Base-by-base conservation (phyloP, 1,140 invertebrate species). In the Drosophila littoralis region DNA sequence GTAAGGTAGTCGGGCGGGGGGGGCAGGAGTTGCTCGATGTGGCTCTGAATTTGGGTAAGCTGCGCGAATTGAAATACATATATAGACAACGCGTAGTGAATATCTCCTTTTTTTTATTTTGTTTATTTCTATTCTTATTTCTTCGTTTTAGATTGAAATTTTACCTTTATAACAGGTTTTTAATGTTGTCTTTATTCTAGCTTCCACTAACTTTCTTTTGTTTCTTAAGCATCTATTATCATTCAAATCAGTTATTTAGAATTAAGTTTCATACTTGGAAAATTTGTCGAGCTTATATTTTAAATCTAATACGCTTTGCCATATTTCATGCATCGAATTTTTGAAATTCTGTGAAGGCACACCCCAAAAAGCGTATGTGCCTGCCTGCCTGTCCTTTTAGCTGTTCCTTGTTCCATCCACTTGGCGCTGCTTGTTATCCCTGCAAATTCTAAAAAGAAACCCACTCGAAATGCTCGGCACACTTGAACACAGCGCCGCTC, bases 41-140 rank as follows among this genome's bases (percentile, higher is more conserved):
- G 50, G 51, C 12, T 54, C 12, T n/a, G 50, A 33, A 15, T 51
- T n/a, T 15, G 33, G 1, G 9, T 12, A 10, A 35, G 42, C 1
- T n/a, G 51, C 28, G 43, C 10, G 13, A 28, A 46, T 40, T 13
- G 36, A 51, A n/a, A 61, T 48, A 63, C 22, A 40, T 22, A 64
- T 70, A 64, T 46, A 22, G 51, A 17, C 17, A 65, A 12, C 57
- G 38, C 28, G 15, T 15, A 36, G 9, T 13, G n/a, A 5, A 45
- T 43, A 43, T 50, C 45, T 7, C 7, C 15, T n/a, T 36, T 46
- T n/a, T n/a, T n/a, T n/a, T n/a, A n/a, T n/a, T n/a, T n/a, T n/a
- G n/a, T n/a, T n/a, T n/a, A n/a, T n/a, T n/a, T n/a, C n/a, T n/a
- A n/a, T n/a, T n/a, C n/a, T n/a, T n/a, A n/a, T n/a, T n/a, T n/a